Evolutionary conservation across 2,797 vertebrate species (phyloP).

Genomic region (Acrossocheilus wenchowensis): DNA sequence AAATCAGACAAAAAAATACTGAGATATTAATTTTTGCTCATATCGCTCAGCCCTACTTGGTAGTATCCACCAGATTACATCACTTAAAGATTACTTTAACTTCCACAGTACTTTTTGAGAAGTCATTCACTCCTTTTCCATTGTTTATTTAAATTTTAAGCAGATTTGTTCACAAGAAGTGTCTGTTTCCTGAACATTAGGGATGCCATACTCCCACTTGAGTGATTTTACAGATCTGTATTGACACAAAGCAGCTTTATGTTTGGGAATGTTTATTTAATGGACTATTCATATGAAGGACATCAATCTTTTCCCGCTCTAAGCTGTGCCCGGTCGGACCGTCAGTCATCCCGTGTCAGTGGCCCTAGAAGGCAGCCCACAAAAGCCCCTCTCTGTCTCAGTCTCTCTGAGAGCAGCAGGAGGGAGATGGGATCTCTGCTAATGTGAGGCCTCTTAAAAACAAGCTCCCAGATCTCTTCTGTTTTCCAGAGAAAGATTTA

Average conservation of each 20-base stretch:
- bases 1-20: too few relatives aligned
- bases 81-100: neutral
- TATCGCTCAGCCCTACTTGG: too few relatives aligned
- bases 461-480: conserved; percentile 27
- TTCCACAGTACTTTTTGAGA: neutral
- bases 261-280: conserved; percentile 35
- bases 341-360: conserved; percentile 49
- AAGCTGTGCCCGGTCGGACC: conserved; percentile 16
- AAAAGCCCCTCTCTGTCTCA: conserved; percentile 17
- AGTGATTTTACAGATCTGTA: conserved; percentile 12
- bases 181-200: conserved; percentile 11
- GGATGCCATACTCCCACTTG: neutral
- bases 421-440: conserved; percentile 28
- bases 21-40: too few relatives aligned
- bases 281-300: conserved; percentile 27
- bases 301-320: conserved; percentile 24
- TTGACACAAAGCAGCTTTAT: conserved; percentile 25
- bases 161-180: conserved; percentile 33
- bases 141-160: conserved; percentile 8
- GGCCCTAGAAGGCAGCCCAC: conserved; percentile 42
- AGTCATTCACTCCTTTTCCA: neutral
- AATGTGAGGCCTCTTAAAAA: conserved; percentile 36
- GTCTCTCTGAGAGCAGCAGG: conserved; percentile 5
- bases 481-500: conserved; percentile 33
- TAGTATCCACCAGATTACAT: neutral